Evolutionary conservation across 2,888 invertebrate genomes (phyloP).

Genomic region (Agrilus cyanescens): DNA sequence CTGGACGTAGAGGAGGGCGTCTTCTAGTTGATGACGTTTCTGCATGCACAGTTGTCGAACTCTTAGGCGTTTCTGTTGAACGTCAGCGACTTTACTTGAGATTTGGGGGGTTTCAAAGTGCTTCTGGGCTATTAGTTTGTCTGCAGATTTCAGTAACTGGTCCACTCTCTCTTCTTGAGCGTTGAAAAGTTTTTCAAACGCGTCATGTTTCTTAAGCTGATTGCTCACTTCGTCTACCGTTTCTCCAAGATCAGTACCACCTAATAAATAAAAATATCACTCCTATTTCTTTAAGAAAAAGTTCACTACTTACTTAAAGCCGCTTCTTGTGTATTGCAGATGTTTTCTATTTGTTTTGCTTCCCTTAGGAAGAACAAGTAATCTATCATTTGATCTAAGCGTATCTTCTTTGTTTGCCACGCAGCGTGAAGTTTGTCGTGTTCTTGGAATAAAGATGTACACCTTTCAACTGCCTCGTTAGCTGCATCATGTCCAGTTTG

Average conservation of each 20-base stretch:
- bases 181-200: conserved; percentile 81
- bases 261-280: conserved; percentile 1
- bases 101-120: conserved; percentile 84
- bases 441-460: conserved; percentile 65
- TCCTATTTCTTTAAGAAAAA: neutral
- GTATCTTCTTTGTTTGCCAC: conserved; percentile 82
- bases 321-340: conserved; percentile 80
- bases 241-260: conserved; percentile 57
- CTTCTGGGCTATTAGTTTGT: conserved; percentile 75
- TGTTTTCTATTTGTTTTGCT: conserved; percentile 81
- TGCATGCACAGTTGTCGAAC: conserved; percentile 55
- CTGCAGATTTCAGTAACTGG: conserved; percentile 70
- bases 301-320: conserved; percentile 40
- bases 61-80: conserved; percentile 57
- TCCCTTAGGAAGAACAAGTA: conserved; percentile 90
- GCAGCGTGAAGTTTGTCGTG: conserved; percentile 66
- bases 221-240: conserved; percentile 83
- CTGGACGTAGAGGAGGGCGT: conserved; percentile 74
- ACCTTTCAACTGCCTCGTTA: conserved; percentile 66
- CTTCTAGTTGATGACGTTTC: conserved; percentile 58
- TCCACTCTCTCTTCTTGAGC: conserved; percentile 82
- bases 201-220: conserved; percentile 85
- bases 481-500: conserved; percentile 72
- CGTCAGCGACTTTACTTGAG: conserved; percentile 59
- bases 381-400: conserved; percentile 82